These are phyloP conservation scores for Pseudoips prasinana DNA, from an alignment of 2,888 invertebrate genomes.

Conservation along the genomic window DNA sequence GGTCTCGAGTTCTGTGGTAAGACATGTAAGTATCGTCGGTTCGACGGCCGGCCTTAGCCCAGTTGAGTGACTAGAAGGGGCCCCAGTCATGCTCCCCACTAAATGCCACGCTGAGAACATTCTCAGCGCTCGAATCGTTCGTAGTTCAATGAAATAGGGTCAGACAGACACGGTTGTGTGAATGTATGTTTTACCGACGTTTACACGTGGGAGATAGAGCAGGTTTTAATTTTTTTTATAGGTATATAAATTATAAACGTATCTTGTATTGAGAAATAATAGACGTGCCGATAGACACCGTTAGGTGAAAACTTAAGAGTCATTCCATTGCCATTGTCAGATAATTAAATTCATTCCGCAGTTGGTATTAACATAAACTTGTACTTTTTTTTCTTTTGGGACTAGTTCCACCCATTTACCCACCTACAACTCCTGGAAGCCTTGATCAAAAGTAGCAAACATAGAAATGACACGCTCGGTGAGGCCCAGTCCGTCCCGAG, in stretches of 20 bases:
- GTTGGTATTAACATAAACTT: too few species aligned
- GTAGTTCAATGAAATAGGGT: constrained; percentile 56
- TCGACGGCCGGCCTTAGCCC: constrained; percentile 78
- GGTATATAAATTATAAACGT: constrained; percentile 7
- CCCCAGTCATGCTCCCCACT: constrained; percentile 49
- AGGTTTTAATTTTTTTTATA: constrained; percentile 28
- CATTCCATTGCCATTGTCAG: too few species aligned
- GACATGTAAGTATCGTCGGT: constrained; percentile 43
- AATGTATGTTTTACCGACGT: constrained; percentile 26
- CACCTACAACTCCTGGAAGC: too few species aligned
- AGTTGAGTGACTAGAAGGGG: constrained; percentile 74
- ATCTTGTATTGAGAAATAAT: constrained; percentile 23
- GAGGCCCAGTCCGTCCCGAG: too few species aligned
- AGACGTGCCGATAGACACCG: constrained; percentile 11
- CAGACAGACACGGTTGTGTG: constrained; percentile 38
- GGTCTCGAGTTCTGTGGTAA: constrained; percentile 45
- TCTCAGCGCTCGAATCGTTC: constrained; percentile 43
- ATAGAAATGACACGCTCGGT: too few species aligned
- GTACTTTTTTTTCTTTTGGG: too few species aligned
- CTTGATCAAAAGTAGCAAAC: too few species aligned
- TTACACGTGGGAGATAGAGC: constrained; percentile 34
- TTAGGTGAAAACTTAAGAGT: constrained; percentile 8
- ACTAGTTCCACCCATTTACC: too few species aligned
- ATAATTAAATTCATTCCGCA: too few species aligned
- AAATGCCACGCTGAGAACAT: constrained; percentile 49